Base-by-base conservation (phyloP, 2,888 invertebrate species). In the Cepaea hortensis region DNA sequence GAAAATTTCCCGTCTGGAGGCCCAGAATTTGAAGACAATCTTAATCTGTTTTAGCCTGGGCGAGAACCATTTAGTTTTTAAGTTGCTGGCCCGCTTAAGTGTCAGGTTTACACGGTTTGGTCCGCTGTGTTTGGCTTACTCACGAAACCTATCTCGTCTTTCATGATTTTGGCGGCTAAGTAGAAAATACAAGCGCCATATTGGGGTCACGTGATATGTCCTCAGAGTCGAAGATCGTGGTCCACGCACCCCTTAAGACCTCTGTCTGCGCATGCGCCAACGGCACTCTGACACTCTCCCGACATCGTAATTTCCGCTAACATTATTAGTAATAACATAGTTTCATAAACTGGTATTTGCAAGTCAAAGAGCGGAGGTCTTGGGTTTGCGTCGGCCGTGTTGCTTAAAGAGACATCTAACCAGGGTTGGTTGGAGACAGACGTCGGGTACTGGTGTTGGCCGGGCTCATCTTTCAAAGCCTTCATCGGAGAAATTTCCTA, bases 281-380 rank as follows among this genome's bases (percentile, higher is more conserved):
- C 79, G 70, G 70, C 68, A 85, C 46, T 50, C 11, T 85, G 85
- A 85, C 79, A 85, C 85, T 35, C 77, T 48, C 9, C 35, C 18
- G 75, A 79, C 85, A 46, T 61, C 70, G 79, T 85, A 85, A 85
- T 85, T 79, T 85, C 85, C 85, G 85, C 85, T 85, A 85, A 85
- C 85, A 79, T 85, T 79, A 85, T 85, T 85, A 85, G 70, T 70
- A 79, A 79, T 65, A 79, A 79, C 85, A 85, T 48, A 35, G 70
- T 70, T 85, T 85, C 85, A 85, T 85, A 85, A 35, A 79, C 35
- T 18, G n/a, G 35, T 85, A 85, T 85, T 85, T 85, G 85, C 85
- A 85, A 85, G 85, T 85, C 85, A 85, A 85, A 77, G 79, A 23
- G 79, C 79, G 2, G 65, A 20, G 61, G 72, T 70, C 72, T 82